Percentiles rank a stretch among this genome's conserved stretches.
These are phyloP conservation scores for Myotis yumanensis DNA, from an alignment of 2,113 vertebrate species.

Conservation along the genomic window DNA sequence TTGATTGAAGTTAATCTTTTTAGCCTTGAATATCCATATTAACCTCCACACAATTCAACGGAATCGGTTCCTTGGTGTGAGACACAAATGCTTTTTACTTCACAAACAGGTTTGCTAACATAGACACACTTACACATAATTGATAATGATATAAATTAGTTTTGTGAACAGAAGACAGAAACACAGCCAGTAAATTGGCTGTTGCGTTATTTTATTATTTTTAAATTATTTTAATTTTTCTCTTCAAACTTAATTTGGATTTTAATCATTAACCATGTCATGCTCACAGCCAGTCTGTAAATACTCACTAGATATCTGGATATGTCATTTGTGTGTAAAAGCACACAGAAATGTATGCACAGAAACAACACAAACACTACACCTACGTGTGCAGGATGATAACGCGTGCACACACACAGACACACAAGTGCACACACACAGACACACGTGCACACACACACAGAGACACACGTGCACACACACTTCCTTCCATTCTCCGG, in stretches of 20 bases:
- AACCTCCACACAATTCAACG: neutral
- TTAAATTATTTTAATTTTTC: slow-evolving; percentile 56
- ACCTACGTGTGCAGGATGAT: too few relatives aligned
- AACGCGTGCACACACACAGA: too few relatives aligned
- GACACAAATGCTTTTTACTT: neutral
- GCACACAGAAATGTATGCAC: neutral
- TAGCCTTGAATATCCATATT: slow-evolving; percentile 2
- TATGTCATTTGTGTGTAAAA: neutral
- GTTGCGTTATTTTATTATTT: slow-evolving; percentile 15
- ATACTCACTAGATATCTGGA: neutral
- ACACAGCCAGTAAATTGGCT: neutral
- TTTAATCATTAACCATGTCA: neutral
- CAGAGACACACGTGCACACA: neutral
- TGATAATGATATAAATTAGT: slow-evolving; percentile 4
- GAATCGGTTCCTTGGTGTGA: neutral
- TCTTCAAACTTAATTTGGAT: slow-evolving; percentile 37
- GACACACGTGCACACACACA: too few relatives aligned
- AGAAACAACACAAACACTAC: neutral
- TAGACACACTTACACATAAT: neutral
- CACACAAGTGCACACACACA: too few relatives aligned
- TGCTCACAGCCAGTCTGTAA: neutral
- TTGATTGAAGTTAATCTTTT: neutral
- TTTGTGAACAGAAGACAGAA: neutral
- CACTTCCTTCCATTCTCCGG: neutral
- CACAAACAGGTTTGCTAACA: neutral